Evolutionary conservation across 2,113 vertebrate species (phyloP).

Genomic region (Alethe diademata): DNA sequence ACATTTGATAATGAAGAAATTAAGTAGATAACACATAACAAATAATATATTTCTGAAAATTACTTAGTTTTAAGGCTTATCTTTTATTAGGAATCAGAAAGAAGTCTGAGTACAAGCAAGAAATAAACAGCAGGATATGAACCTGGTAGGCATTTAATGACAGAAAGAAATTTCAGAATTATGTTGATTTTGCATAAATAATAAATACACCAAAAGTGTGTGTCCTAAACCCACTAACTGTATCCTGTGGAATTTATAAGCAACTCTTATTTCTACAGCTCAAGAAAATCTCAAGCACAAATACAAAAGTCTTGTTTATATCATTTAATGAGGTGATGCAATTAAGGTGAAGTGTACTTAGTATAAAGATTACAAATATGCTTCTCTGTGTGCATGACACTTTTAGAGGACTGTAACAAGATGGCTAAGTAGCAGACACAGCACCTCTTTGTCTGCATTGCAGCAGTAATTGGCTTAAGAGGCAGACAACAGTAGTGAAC

Average conservation of each 20-base stretch:
- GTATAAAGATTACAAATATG: slow-evolving; percentile 61
- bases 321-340: slow-evolving; percentile 48
- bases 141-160: not conserved
- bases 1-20: not conserved
- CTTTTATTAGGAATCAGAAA: not conserved
- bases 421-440: slow-evolving; percentile 47
- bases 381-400: slow-evolving; percentile 33
- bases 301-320: slow-evolving; percentile 46
- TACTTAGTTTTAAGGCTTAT: not conserved
- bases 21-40: fast-evolving
- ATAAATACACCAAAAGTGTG: not conserved
- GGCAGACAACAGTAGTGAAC: slow-evolving; percentile 7
- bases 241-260: not conserved
- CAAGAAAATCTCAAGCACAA: slow-evolving; percentile 35
- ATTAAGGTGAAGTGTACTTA: slow-evolving; percentile 67
- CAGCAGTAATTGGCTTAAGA: slow-evolving; percentile 59
- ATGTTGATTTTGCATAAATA: not conserved
- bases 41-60: not conserved
- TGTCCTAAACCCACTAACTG: not conserved
- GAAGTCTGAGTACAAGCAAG: not conserved
- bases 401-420: slow-evolving; percentile 51
- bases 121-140: not conserved
- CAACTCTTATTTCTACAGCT: not conserved
- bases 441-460: slow-evolving; percentile 53
- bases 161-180: not conserved